Conservation (phyloP, 2,888 invertebrate genomes). For the Tholera decimalis region DNA sequence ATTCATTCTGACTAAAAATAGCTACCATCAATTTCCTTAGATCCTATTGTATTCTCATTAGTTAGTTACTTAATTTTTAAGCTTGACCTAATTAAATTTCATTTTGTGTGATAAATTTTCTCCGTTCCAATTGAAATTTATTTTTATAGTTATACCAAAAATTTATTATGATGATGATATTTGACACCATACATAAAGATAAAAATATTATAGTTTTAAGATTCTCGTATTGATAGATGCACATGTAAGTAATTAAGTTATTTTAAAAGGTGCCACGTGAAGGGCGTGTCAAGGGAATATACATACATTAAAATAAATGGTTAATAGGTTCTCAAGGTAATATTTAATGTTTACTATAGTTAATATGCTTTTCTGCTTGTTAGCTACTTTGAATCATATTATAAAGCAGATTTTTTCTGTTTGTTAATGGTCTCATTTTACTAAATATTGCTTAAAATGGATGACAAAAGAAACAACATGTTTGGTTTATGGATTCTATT, state of each 20-base stretch:
- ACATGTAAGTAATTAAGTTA: conserved; percentile 56
- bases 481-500: not conserved
- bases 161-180: conserved; percentile 23
- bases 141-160: not conserved
- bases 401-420: conserved; percentile 4
- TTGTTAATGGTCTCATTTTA: not conserved
- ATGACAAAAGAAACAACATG: not conserved
- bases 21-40: not conserved
- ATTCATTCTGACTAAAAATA: not conserved
- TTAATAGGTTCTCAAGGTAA: conserved; percentile 65
- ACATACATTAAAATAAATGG: conserved; percentile 65
- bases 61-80: not conserved
- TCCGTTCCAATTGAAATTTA: not conserved
- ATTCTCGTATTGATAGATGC: conserved; percentile 25
- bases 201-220: conserved; percentile 18
- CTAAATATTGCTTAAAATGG: not conserved
- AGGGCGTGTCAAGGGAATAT: conserved; percentile 63
- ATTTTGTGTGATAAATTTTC: not conserved
- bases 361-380: conserved; percentile 35
- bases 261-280: conserved; percentile 59
- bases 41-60: not conserved
- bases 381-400: conserved; percentile 15
- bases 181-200: conserved; percentile 28
- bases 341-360: conserved; percentile 39
- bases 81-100: not conserved